Evolutionary conservation across 2,888 invertebrate species (phyloP).

Genomic region (Hipparchia semele): DNA sequence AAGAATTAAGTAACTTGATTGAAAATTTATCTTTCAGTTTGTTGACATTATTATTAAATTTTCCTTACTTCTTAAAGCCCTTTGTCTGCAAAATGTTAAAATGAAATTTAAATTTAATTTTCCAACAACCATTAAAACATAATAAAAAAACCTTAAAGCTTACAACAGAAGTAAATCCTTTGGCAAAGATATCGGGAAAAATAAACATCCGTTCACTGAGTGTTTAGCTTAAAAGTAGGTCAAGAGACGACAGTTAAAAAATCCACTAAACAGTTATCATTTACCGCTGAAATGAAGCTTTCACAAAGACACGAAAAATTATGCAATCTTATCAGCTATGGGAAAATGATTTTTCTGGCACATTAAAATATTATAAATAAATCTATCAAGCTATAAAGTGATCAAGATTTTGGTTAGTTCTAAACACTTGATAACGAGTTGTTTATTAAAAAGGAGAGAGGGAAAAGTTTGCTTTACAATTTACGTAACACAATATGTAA

Average conservation of each 20-base stretch:
- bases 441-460: too few species aligned
- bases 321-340: too few species aligned
- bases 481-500: too few species aligned
- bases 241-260: not conserved
- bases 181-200: constrained; percentile 1
- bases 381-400: too few species aligned
- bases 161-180: not conserved
- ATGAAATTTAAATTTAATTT: not conserved
- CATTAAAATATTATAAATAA: too few species aligned
- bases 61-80: not conserved
- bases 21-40: not conserved
- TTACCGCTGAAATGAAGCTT: too few species aligned
- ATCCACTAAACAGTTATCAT: too few species aligned
- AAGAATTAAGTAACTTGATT: not conserved
- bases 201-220: not conserved
- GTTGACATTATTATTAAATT: not conserved
- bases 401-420: too few species aligned
- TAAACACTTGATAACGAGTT: too few species aligned
- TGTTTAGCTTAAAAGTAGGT: not conserved
- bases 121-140: not conserved
- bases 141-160: not conserved
- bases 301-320: too few species aligned
- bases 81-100: not conserved
- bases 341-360: too few species aligned
- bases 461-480: too few species aligned